These are phyloP conservation scores for Torymus texanus DNA, from an alignment of 2,888 invertebrate species.

Conservation along the genomic window DNA sequence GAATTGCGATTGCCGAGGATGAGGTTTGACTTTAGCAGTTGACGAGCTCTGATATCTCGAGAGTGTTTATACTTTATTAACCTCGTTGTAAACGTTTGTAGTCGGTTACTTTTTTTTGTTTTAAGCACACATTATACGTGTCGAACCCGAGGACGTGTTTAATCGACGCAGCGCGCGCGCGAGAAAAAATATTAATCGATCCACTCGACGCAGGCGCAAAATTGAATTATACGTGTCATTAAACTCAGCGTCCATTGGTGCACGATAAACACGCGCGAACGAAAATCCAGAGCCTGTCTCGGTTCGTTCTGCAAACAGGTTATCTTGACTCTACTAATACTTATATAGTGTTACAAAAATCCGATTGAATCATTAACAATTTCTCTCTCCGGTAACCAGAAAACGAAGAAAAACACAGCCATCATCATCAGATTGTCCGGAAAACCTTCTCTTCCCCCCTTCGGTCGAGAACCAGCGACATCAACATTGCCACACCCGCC, in stretches of 20 bases:
- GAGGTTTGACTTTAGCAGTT: too few species aligned
- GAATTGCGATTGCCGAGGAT: too few species aligned
- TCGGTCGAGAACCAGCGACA: background rate
- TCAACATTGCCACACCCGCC: background rate
- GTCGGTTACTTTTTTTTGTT: too few species aligned
- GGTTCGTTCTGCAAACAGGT: background rate
- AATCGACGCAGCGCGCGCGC: too few species aligned
- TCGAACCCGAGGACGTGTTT: too few species aligned
- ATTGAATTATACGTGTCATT: conserved; percentile 29
- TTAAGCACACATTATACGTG: too few species aligned
- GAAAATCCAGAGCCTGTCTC: too few species aligned
- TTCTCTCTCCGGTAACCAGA: background rate
- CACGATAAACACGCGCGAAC: background rate
- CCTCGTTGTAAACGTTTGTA: too few species aligned
- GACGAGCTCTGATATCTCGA: too few species aligned
- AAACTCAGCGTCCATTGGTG: background rate
- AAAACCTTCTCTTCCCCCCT: background rate
- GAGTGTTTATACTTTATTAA: too few species aligned
- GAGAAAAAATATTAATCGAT: conserved; percentile 6
- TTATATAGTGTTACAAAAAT: background rate
- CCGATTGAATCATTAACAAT: conserved; percentile 35
- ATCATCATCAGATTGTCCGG: conserved; percentile 9
- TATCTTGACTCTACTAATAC: background rate
- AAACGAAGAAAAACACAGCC: background rate
- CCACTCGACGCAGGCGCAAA: background rate